A percentile compares a stretch with the other conserved stretches of the same genome.
These are phyloP conservation scores for Raja brachyura DNA, from an alignment of 2,113 vertebrate species.

Conservation along the genomic window DNA sequence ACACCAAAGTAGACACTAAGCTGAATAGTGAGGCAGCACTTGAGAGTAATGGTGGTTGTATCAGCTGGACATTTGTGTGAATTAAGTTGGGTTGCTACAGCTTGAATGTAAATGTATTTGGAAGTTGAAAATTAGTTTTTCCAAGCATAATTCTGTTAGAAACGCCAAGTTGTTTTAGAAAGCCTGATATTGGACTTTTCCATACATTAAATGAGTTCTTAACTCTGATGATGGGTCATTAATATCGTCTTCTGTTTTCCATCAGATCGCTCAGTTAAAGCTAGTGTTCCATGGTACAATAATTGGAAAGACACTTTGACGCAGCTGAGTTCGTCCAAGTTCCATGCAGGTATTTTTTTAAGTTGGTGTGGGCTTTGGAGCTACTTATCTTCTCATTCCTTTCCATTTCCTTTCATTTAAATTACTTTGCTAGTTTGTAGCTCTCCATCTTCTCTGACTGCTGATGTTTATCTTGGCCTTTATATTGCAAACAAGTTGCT, in stretches of 20 bases:
- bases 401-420: conserved; percentile 39
- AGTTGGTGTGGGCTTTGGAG: conserved; percentile 52
- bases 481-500: neutral
- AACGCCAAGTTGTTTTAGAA: neutral
- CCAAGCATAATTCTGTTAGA: neutral
- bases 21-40: neutral
- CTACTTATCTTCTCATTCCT: conserved; percentile 40
- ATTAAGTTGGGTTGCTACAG: neutral
- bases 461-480: neutral
- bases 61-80: too few species aligned
- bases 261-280: conserved; percentile 83
- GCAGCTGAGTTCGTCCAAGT: conserved; percentile 75
- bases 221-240: conserved; percentile 49
- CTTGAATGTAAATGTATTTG: neutral
- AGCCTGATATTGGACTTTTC: neutral
- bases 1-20: neutral
- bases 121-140: neutral
- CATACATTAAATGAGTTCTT: neutral
- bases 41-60: neutral
- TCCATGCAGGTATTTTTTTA: conserved; percentile 75
- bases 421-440: conserved; percentile 43
- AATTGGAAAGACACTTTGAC: conserved; percentile 81
- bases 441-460: conserved; percentile 22
- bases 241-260: conserved; percentile 62
- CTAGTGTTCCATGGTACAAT: conserved; percentile 83